A percentile compares a stretch with the other conserved stretches of the same genome.
Conservation (phyloP, 2,113 vertebrate genomes). For the Sclerurus mexicanus region DNA sequence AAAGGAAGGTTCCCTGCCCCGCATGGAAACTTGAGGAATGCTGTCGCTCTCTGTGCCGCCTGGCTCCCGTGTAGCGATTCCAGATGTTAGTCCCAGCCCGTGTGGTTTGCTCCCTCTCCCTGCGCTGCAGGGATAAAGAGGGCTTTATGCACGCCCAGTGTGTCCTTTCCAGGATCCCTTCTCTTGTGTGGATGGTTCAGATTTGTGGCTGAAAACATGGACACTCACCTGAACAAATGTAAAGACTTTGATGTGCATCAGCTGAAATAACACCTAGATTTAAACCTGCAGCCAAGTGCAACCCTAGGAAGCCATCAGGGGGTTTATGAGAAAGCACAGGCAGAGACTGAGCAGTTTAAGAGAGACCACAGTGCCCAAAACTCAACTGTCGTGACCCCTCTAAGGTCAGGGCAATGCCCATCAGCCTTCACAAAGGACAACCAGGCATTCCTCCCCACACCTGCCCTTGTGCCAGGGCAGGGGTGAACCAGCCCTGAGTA, state of each 20-base stretch:
- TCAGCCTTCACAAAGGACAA: background rate
- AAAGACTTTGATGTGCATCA: background rate
- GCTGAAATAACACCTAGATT: background rate
- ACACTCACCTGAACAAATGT: background rate
- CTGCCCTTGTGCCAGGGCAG: background rate
- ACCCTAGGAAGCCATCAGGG: background rate
- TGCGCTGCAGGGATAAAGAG: constrained; percentile 78
- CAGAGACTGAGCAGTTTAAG: background rate
- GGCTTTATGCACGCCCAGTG: constrained; percentile 48
- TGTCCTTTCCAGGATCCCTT: background rate
- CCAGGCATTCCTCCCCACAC: background rate
- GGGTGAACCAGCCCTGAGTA: background rate
- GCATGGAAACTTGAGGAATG: constrained; percentile 85
- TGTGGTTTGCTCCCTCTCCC: constrained; percentile 70
- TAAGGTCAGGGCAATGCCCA: background rate
- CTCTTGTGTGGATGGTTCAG: background rate
- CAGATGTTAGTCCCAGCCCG: constrained; percentile 87
- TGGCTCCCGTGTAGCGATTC: constrained; percentile 85
- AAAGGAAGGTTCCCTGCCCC: constrained; percentile 80
- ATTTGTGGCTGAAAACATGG: background rate
- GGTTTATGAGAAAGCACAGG: background rate
- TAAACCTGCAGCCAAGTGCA: background rate
- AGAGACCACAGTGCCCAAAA: background rate
- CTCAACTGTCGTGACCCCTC: fast-evolving
- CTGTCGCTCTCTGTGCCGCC: constrained; percentile 80